These are phyloP conservation scores for Luscinia megarhynchos DNA, from an alignment of 2,797 vertebrate genomes.

Conservation along the genomic window DNA sequence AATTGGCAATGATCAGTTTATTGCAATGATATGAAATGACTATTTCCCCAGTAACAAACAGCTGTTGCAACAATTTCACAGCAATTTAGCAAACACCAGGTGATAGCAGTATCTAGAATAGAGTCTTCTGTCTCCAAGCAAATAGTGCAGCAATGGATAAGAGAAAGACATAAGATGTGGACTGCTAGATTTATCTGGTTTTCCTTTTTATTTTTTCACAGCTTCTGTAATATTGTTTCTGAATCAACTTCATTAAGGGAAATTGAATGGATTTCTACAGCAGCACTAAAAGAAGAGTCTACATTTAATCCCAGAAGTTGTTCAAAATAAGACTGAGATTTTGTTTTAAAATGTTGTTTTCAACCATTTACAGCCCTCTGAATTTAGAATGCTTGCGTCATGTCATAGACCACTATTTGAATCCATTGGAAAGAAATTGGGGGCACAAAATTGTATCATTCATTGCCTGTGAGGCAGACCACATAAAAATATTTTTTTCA, in stretches of 20 bases:
- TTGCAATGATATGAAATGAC: constrained; percentile 90
- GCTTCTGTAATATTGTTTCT: background rate
- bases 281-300: background rate
- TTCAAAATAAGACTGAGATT: background rate
- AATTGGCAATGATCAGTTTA: constrained; percentile 99
- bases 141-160: constrained; percentile 13
- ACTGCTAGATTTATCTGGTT: background rate
- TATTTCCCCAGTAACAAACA: constrained; percentile 92
- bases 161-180: background rate
- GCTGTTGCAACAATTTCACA: constrained; percentile 91
- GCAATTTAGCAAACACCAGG: constrained; percentile 84
- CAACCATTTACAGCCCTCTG: background rate
- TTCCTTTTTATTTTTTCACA: background rate
- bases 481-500: background rate
- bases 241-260: constrained; percentile 13
- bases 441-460: background rate
- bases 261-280: background rate
- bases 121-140: constrained; percentile 68
- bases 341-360: background rate
- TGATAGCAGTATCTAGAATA: constrained; percentile 83
- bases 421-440: background rate
- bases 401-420: background rate
- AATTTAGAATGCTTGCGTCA: background rate
- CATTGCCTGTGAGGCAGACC: background rate
- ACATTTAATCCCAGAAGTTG: background rate